Percentiles rank a stretch among this genome's conserved stretches.
Evolutionary conservation across 2,797 vertebrate species (phyloP).

Genomic region (Pangasius macronema): DNA sequence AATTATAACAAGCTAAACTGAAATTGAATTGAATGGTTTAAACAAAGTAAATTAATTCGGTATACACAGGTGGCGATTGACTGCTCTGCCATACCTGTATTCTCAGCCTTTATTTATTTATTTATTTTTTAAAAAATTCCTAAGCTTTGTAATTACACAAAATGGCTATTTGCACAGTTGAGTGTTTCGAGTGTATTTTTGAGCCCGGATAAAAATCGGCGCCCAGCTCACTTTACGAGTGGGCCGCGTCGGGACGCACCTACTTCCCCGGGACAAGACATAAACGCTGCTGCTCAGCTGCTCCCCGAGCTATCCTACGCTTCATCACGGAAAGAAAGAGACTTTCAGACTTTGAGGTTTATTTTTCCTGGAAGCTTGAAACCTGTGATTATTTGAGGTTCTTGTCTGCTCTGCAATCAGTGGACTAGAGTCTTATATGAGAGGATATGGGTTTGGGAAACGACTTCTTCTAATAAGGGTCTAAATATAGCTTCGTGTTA

Average conservation of each 20-base stretch:
- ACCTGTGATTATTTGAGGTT: conserved; percentile 35
- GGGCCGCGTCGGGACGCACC: too few species aligned
- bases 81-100: too few species aligned
- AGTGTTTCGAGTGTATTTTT: neutral
- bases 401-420: conserved; percentile 28
- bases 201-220: too few species aligned
- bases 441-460: conserved; percentile 17
- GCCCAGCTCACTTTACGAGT: too few species aligned
- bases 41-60: neutral
- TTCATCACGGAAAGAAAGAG: neutral
- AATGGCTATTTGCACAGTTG: too few species aligned
- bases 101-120: neutral
- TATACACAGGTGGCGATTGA: neutral
- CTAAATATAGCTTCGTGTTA: conserved; percentile 16
- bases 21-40: neutral
- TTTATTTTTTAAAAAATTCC: neutral
- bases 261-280: too few species aligned
- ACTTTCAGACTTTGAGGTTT: neutral
- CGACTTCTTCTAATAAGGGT: conserved; percentile 26
- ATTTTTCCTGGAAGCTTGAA: conserved; percentile 31
- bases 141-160: neutral
- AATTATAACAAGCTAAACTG: neutral
- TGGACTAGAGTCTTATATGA: conserved; percentile 15
- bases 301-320: neutral
- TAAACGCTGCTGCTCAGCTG: neutral